These are phyloP conservation scores for Empis livida DNA, from an alignment of 2,888 invertebrate genomes.

Conservation along the genomic window DNA sequence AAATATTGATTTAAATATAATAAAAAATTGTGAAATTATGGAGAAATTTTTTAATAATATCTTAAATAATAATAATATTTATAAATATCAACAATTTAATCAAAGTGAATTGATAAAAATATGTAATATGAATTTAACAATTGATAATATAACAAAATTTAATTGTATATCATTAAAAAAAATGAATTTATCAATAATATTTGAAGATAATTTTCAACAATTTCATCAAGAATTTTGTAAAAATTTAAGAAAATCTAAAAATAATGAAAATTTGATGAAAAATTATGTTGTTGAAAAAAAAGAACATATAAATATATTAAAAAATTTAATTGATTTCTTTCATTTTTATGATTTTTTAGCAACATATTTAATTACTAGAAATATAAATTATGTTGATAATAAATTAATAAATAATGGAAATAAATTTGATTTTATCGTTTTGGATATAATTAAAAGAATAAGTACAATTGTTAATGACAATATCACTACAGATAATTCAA, in stretches of 20 bases:
- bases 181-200: too few species aligned
- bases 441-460: slow-evolving; percentile 25
- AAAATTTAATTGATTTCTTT: slow-evolving; percentile 30
- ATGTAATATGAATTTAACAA: too few species aligned
- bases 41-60: background rate
- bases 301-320: slow-evolving; percentile 12
- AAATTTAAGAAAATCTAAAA: background rate
- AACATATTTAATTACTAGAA: slow-evolving; percentile 5
- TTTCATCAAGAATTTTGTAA: too few species aligned
- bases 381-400: background rate
- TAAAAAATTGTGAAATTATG: background rate
- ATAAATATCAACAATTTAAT: background rate
- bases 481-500: slow-evolving; percentile 6
- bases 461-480: slow-evolving; percentile 12
- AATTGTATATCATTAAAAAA: too few species aligned
- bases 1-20: background rate
- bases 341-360: slow-evolving; percentile 31
- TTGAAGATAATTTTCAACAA: too few species aligned
- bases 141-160: too few species aligned
- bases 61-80: background rate
- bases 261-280: background rate
- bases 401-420: background rate
- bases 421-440: slow-evolving; percentile 34
- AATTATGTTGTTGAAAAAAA: background rate
- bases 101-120: too few species aligned